These are phyloP conservation scores for Vulpes ferrilata DNA, from an alignment of 2,113 vertebrate genomes.

Conservation along the genomic window DNA sequence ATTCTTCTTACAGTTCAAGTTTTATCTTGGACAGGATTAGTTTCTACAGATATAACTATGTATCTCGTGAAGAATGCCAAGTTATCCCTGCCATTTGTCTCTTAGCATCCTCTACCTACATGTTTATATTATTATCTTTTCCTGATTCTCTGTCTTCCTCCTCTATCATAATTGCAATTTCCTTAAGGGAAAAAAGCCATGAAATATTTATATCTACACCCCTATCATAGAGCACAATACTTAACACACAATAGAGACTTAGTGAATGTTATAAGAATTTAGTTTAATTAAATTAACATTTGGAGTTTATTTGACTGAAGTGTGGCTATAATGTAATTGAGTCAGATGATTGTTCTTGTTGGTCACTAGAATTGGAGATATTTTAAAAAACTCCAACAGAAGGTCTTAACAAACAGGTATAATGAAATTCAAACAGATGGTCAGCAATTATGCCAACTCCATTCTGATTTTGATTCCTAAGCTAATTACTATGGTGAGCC, in stretches of 20 bases:
- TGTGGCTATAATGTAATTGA: not conserved
- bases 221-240: not conserved
- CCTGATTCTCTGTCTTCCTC: not conserved
- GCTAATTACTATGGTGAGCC: constrained; percentile 14
- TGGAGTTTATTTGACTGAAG: not conserved
- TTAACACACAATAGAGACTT: not conserved
- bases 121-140: not conserved
- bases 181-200: not conserved
- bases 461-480: constrained; percentile 11
- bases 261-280: constrained; percentile 19
- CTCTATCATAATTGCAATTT: not conserved
- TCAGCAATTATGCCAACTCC: not conserved
- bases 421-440: constrained; percentile 57
- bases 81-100: not conserved
- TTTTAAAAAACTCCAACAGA: constrained; percentile 1
- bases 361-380: not conserved
- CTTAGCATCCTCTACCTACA: not conserved
- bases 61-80: not conserved
- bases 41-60: not conserved
- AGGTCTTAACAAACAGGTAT: not conserved
- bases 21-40: not conserved
- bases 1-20: not conserved
- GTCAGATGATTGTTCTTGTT: not conserved
- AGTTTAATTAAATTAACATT: not conserved
- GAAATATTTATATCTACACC: not conserved